phyloP scores from a whole-genome alignment of 2,888 invertebrate species.

The Callosobruchus maculatus region DNA sequence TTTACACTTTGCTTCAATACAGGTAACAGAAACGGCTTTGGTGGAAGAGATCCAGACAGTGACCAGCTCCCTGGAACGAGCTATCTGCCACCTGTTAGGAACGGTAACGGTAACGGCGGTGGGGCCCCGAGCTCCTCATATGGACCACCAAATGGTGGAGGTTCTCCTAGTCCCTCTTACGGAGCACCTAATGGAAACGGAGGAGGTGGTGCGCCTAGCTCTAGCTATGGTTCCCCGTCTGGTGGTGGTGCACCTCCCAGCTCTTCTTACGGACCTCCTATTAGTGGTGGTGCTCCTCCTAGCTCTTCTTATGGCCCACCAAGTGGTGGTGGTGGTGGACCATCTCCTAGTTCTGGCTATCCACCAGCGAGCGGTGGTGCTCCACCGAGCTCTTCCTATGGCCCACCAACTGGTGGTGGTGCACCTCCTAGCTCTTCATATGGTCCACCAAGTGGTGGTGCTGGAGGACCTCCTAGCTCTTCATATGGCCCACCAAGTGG shows the following conservation, averaged over 20 bases:
- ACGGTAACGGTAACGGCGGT: slow-evolving; percentile 8
- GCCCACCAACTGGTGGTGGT: background rate
- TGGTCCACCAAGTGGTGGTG: slow-evolving; percentile 25
- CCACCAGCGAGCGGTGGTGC: too few relatives aligned
- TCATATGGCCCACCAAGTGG: slow-evolving; percentile 8
- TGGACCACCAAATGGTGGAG: slow-evolving; percentile 9
- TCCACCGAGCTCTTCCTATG: too few relatives aligned
- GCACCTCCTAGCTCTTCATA: too few relatives aligned
- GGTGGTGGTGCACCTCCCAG: too few relatives aligned
- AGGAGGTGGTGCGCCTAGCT: background rate
- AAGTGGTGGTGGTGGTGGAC: too few relatives aligned
- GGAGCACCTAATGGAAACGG: slow-evolving; percentile 10
- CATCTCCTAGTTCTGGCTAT: too few relatives aligned
- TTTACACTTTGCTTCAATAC: background rate
- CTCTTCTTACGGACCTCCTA: too few relatives aligned
- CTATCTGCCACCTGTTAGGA: slow-evolving; percentile 7
- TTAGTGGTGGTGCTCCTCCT: too few relatives aligned
- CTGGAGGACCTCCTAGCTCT: slow-evolving; percentile 33
- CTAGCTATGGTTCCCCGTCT: background rate
- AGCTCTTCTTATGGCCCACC: too few relatives aligned
- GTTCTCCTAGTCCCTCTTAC: too few relatives aligned
- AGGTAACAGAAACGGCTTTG: background rate
- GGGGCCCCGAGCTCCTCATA: background rate
- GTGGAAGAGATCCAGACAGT: slow-evolving; percentile 13
- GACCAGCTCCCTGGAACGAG: slow-evolving; percentile 10